Evolutionary conservation across 2,797 vertebrate species (phyloP).

Genomic region (Onychomys arenicola): DNA sequence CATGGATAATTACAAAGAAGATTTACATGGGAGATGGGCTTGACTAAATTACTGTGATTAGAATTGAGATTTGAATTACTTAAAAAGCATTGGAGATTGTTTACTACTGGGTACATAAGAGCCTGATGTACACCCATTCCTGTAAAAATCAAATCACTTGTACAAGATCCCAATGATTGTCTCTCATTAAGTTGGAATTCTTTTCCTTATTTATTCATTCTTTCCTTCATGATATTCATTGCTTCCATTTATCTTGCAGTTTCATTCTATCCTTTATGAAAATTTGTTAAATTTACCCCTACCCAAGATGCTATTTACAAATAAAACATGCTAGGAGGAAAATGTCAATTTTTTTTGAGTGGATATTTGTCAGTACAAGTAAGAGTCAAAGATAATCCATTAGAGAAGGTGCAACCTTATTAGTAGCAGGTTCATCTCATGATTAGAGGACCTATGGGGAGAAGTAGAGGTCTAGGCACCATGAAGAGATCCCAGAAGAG

Average conservation of each 20-base stretch:
- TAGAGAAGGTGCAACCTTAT: too few species aligned
- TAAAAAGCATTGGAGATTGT: background rate
- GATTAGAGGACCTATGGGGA: too few species aligned
- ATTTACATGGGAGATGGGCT: too few species aligned
- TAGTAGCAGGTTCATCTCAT: too few species aligned
- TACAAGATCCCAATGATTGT: background rate
- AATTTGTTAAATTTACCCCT: background rate
- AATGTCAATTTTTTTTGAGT: too few species aligned
- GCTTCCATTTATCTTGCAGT: background rate
- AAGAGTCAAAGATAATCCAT: too few species aligned
- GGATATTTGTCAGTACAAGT: too few species aligned
- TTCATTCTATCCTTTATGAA: background rate
- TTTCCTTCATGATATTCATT: background rate
- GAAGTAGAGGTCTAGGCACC: too few species aligned
- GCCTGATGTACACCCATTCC: too few species aligned
- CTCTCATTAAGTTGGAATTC: background rate
- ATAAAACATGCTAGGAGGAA: too few species aligned
- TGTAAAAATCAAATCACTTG: too few species aligned
- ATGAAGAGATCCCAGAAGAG: too few species aligned
- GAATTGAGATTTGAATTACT: background rate
- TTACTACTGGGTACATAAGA: background rate
- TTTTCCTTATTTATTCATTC: background rate
- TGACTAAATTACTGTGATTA: background rate
- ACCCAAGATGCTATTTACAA: background rate
- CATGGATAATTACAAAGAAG: background rate